Evolutionary conservation across 2,888 invertebrate species (phyloP).

Genomic region (Fragum sueziense): DNA sequence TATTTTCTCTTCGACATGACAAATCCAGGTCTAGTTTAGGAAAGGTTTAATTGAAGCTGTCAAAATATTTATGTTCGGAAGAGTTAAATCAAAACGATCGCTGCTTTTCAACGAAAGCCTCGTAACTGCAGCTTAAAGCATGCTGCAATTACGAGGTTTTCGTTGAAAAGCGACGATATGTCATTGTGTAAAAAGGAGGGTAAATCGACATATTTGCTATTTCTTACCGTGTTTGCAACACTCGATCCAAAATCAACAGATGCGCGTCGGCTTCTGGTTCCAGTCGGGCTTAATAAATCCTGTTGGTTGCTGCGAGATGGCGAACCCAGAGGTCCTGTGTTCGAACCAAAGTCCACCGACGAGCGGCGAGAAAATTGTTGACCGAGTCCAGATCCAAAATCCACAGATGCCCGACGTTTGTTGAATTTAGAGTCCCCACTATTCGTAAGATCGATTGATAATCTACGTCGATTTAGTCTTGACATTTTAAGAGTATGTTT

Average conservation of each 20-base stretch:
- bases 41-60: no score
- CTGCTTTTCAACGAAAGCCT: no score
- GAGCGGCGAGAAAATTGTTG: constrained; percentile 29
- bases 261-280: constrained; percentile 1
- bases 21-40: no score
- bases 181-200: no score
- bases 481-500: background rate
- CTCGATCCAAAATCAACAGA: constrained; percentile 11
- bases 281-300: constrained; percentile 13
- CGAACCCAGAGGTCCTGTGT: background rate
- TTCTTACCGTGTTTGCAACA: background rate
- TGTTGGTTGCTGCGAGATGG: constrained; percentile 2
- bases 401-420: constrained; percentile 51
- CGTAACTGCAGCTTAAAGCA: no score
- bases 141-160: no score
- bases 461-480: background rate
- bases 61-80: no score
- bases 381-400: constrained; percentile 40
- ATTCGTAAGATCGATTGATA: constrained; percentile 18
- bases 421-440: constrained; percentile 5
- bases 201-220: no score
- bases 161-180: no score
- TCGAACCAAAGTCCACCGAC: constrained; percentile 32
- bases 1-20: no score
- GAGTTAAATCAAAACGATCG: no score